Evolutionary conservation across 2,888 invertebrate species (phyloP).

Genomic region (Sarcophaga rosellei): DNA sequence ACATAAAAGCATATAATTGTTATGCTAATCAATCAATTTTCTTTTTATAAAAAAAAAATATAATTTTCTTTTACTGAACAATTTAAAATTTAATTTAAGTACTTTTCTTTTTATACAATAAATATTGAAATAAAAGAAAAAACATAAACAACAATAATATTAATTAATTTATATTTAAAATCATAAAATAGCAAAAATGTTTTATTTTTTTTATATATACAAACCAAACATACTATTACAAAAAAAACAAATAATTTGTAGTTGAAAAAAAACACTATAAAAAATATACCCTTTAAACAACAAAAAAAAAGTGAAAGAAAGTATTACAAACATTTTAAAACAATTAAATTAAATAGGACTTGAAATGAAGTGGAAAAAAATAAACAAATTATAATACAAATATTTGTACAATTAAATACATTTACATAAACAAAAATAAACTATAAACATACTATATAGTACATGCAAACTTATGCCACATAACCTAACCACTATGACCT

Average conservation of each 20-base stretch:
- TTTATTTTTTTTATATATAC: too few species aligned
- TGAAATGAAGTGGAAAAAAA: too few species aligned
- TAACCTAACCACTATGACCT: background rate
- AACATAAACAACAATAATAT: background rate
- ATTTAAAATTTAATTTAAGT: too few species aligned
- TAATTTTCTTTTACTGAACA: too few species aligned
- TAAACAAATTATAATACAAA: too few species aligned
- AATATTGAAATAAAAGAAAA: background rate
- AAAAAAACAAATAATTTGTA: background rate
- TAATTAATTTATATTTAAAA: background rate
- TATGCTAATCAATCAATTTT: conserved; percentile 23
- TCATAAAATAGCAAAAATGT: background rate
- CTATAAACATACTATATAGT: too few species aligned
- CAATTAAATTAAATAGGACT: background rate
- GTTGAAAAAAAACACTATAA: background rate
- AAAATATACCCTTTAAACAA: background rate
- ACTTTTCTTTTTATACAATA: background rate
- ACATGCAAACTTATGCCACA: too few species aligned
- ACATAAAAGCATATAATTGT: background rate
- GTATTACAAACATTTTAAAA: background rate
- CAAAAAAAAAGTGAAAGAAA: background rate
- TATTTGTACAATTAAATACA: too few species aligned
- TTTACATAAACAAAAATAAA: too few species aligned
- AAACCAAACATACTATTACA: too few species aligned
- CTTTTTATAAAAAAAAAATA: conserved; percentile 1